Evolutionary conservation across 1,140 invertebrate genomes (phyloP).

Genomic region (Panonychus citri): DNA sequence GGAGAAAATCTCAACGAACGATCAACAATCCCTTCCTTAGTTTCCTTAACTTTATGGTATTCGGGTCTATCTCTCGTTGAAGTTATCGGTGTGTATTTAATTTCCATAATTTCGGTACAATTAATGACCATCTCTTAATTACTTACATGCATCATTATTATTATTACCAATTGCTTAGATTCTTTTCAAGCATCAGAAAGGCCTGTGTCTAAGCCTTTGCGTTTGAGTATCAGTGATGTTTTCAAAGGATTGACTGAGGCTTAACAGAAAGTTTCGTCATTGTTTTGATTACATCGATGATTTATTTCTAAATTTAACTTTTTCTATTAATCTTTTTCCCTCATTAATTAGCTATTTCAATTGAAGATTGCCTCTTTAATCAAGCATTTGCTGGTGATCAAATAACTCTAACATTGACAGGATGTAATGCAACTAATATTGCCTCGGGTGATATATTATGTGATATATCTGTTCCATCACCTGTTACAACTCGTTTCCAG

Average conservation of each 20-base stretch:
- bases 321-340: conserved; percentile 4
- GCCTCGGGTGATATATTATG: conserved; percentile 62
- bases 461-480: conserved; percentile 49
- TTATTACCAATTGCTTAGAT: conserved; percentile 27
- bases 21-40: conserved; percentile 36
- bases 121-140: too few species aligned
- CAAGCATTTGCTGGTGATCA: conserved; percentile 86
- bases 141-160: background rate
- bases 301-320: conserved; percentile 1
- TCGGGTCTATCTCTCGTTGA: conserved; percentile 56
- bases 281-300: conserved; percentile 16
- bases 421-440: conserved; percentile 43
- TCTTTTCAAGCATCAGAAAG: conserved; percentile 50
- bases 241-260: conserved; percentile 75
- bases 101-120: too few species aligned
- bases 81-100: conserved; percentile 39
- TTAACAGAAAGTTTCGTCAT: too few species aligned
- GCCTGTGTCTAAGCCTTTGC: conserved; percentile 61
- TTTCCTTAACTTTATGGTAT: conserved; percentile 65
- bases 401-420: conserved; percentile 50
- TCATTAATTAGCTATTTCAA: conserved; percentile 29
- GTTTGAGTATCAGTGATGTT: conserved; percentile 75
- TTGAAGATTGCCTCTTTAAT: conserved; percentile 43
- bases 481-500: conserved; percentile 52
- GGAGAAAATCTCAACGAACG: conserved; percentile 67